phyloP scores from a whole-genome alignment of 2,113 vertebrate species.

The Equus przewalskii region DNA sequence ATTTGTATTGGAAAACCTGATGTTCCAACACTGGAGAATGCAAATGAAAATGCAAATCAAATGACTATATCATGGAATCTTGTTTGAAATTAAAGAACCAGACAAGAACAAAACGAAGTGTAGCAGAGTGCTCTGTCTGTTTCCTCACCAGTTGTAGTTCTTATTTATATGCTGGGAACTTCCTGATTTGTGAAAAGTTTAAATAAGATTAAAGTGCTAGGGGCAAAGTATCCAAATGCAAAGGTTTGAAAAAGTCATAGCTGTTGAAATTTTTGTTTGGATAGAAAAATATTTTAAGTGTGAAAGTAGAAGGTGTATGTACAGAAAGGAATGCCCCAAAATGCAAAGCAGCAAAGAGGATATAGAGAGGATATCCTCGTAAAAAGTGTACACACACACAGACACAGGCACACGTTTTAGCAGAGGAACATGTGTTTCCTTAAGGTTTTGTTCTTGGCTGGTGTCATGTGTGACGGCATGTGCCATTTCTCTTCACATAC shows the following conservation, averaged over 20 bases:
- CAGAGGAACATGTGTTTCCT: not conserved
- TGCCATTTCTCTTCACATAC: not conserved
- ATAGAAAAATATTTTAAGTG: not conserved
- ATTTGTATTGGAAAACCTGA: not conserved
- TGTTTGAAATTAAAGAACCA: not conserved
- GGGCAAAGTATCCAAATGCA: not conserved
- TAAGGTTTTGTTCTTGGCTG: not conserved
- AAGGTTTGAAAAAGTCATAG: not conserved
- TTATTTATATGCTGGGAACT: not conserved
- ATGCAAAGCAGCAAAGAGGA: not conserved
- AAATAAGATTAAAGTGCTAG: not conserved
- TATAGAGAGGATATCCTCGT: not conserved
- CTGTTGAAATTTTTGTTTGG: not conserved
- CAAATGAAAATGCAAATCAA: not conserved
- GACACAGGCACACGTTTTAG: not conserved
- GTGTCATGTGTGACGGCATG: not conserved
- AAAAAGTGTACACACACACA: not conserved
- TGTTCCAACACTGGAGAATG: not conserved
- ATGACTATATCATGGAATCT: not conserved
- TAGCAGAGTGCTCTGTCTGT: accelerated
- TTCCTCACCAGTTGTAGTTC: not conserved
- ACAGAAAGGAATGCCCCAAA: not conserved
- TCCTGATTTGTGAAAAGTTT: not conserved
- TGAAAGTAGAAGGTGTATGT: not conserved
- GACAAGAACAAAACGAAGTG: not conserved